These are phyloP conservation scores for Dreissena polymorpha DNA, from an alignment of 1,140 invertebrate genomes.

Conservation along the genomic window DNA sequence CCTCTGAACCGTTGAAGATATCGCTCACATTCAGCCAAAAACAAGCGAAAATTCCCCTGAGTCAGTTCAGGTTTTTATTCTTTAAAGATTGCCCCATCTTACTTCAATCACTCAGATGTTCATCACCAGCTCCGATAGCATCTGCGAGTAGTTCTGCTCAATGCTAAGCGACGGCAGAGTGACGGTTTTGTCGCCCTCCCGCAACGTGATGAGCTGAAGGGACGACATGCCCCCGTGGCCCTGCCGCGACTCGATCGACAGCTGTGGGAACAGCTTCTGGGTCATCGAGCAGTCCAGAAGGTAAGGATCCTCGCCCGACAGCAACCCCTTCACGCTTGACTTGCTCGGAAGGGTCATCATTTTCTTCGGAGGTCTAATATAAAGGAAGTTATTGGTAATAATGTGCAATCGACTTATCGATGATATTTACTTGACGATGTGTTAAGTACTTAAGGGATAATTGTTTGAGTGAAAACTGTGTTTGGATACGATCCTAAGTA, in stretches of 20 bases:
- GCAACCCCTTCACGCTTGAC: conserved; percentile 68
- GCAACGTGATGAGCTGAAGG: conserved; percentile 78
- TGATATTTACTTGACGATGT: no score
- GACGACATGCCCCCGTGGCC: conserved; percentile 63
- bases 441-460: no score
- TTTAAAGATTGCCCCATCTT: no score
- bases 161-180: conserved; percentile 80
- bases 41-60: no score
- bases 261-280: conserved; percentile 79
- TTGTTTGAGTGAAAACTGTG: no score
- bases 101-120: conserved; percentile 64
- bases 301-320: conserved; percentile 81
- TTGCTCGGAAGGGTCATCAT: conserved; percentile 62
- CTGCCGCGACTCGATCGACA: conserved; percentile 73
- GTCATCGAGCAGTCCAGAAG: conserved; percentile 78
- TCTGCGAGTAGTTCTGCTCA: conserved; percentile 81
- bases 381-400: neutral
- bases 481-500: no score
- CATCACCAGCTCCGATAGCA: conserved; percentile 81
- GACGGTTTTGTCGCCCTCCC: conserved; percentile 79
- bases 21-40: no score
- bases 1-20: no score
- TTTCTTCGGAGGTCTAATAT: conserved; percentile 61
- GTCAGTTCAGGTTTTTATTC: no score
- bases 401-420: no score